phyloP scores from a whole-genome alignment of 2,113 vertebrate species.

The Psammodynastes pulverulentus region DNA sequence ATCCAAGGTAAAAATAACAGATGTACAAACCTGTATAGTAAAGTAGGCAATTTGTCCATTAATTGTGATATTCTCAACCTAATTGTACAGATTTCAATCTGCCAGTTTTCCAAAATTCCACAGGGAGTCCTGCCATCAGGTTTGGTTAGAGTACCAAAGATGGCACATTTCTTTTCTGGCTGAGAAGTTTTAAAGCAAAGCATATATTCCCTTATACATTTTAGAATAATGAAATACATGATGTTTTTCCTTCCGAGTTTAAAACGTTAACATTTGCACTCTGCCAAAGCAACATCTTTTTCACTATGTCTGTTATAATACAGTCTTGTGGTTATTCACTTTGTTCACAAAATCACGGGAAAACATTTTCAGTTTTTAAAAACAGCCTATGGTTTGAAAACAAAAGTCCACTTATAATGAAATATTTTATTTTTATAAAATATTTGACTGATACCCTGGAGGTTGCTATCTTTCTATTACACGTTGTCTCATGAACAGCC shows the following conservation, averaged over 20 bases:
- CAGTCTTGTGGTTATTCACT: neutral
- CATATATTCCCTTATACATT: neutral
- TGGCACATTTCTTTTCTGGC: neutral
- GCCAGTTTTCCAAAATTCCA: neutral
- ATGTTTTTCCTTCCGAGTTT: conserved; percentile 3
- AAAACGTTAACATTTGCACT: neutral
- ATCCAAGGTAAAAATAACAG: neutral
- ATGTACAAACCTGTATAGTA: neutral
- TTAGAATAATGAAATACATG: neutral
- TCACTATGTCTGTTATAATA: neutral
- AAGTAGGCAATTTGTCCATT: neutral
- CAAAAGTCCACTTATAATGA: conserved; percentile 22
- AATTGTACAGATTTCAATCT: neutral
- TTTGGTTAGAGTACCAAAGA: accelerated
- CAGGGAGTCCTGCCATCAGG: neutral
- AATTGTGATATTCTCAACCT: neutral
- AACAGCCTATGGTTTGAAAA: conserved; percentile 4
- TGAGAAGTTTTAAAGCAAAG: neutral
- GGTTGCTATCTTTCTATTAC: conserved; percentile 12
- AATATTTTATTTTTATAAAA: conserved; percentile 2
- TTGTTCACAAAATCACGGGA: conserved; percentile 9
- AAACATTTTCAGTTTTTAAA: neutral
- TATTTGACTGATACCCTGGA: conserved; percentile 10
- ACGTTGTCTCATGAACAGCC: neutral
- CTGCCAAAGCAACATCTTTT: neutral